These are phyloP conservation scores for Patiria miniata DNA, from an alignment of 35 echinoderm and acorn worm species.

Conservation along the genomic window DNA sequence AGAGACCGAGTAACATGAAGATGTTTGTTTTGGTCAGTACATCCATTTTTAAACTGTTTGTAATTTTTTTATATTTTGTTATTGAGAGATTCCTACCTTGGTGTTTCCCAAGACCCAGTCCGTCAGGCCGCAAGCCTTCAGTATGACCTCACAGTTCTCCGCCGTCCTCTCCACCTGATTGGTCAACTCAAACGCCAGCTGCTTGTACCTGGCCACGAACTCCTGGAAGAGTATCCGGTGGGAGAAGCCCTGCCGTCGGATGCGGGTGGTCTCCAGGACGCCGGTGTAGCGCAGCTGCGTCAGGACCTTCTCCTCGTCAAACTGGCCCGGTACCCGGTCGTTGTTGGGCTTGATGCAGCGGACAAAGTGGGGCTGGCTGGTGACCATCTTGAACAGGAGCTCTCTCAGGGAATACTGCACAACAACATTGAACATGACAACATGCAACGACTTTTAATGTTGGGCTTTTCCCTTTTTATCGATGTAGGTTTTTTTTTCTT, in stretches of 20 bases:
- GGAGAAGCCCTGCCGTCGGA: constrained; percentile 66
- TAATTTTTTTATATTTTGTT: too few species aligned
- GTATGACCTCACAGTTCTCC: constrained; percentile 36
- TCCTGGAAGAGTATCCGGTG: constrained; percentile 59
- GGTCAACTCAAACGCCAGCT: constrained; percentile 55
- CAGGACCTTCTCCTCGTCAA: constrained; percentile 61
- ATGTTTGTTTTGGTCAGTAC: too few species aligned
- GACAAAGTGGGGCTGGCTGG: constrained; percentile 72
- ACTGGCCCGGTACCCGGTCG: constrained; percentile 37
- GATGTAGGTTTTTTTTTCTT: too few species aligned
- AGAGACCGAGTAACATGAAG: too few species aligned
- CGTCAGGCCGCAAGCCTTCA: constrained; percentile 51
- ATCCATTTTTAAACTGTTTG: too few species aligned
- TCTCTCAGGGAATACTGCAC: constrained; percentile 63
- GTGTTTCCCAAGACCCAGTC: constrained; percentile 75
- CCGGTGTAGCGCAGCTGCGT: constrained; percentile 73
- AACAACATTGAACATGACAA: background rate
- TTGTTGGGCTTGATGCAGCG: constrained; percentile 80
- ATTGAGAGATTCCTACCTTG: constrained; percentile 69
- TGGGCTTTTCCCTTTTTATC: too few species aligned
- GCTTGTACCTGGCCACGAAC: constrained; percentile 77
- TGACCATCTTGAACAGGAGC: constrained; percentile 66
- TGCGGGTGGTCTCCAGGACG: constrained; percentile 68
- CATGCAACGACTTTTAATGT: too few species aligned
- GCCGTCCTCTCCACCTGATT: constrained; percentile 39